Percentiles rank a stretch among this genome's conserved stretches.
Conservation (phyloP, 2,888 invertebrate genomes). For the Acanthosoma haemorrhoidale region DNA sequence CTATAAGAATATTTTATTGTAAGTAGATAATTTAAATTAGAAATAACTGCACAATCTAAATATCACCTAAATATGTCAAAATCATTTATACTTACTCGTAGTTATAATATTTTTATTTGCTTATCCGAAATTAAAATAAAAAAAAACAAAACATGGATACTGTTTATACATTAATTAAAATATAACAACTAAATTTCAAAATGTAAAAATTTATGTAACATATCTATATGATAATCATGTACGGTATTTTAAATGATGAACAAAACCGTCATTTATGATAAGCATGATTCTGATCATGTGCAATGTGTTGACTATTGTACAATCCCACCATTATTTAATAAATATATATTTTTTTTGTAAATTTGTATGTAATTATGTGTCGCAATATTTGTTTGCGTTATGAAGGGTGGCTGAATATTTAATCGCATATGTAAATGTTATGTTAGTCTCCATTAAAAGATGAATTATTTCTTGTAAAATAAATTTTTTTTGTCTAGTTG, state of each 20-base stretch:
- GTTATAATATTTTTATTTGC: background rate
- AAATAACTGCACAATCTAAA: background rate
- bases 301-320: background rate
- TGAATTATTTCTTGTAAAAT: slow-evolving; percentile 1
- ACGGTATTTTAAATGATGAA: no score
- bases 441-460: background rate
- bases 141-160: background rate
- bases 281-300: no score
- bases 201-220: background rate
- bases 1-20: background rate
- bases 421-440: slow-evolving; percentile 11
- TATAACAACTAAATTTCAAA: background rate
- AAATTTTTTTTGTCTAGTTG: background rate
- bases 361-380: slow-evolving; percentile 2
- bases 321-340: background rate
- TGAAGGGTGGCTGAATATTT: background rate
- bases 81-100: background rate
- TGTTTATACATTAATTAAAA: background rate
- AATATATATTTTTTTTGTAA: background rate
- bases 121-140: no score
- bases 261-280: no score
- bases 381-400: background rate
- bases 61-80: background rate
- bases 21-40: background rate
- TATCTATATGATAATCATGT: background rate